These are phyloP conservation scores for Molorchus minor DNA, from an alignment of 2,888 invertebrate species.

Conservation along the genomic window DNA sequence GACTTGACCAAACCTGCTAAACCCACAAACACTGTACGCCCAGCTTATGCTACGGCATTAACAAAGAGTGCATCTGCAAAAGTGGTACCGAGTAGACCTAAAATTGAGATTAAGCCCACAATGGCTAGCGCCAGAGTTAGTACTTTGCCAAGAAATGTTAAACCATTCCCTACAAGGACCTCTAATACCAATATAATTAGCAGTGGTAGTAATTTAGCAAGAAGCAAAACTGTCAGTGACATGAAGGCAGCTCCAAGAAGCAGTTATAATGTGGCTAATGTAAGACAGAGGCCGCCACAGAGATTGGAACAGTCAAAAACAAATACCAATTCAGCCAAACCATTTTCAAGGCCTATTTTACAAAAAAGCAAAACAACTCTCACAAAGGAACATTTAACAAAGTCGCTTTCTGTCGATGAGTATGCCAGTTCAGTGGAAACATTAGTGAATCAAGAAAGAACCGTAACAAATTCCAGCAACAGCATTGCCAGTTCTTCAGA, in stretches of 20 bases:
- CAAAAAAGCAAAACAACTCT: constrained; percentile 51
- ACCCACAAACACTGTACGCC: constrained; percentile 45
- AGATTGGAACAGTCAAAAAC: constrained; percentile 3
- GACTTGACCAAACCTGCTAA: constrained; percentile 42
- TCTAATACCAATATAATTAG: background rate
- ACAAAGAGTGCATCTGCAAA: constrained; percentile 59
- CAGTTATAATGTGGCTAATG: constrained; percentile 25
- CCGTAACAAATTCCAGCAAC: constrained; percentile 53
- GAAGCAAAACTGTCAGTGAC: constrained; percentile 61
- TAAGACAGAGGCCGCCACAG: constrained; percentile 6
- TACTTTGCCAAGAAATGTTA: constrained; percentile 15
- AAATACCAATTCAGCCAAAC: background rate
- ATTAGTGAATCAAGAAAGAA: constrained; percentile 55
- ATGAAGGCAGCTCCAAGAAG: constrained; percentile 50
- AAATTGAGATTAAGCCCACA: constrained; percentile 48
- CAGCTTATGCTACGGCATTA: constrained; percentile 63
- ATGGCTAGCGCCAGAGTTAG: constrained; percentile 12
- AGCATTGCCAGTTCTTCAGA: constrained; percentile 67
- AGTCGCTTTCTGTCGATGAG: constrained; percentile 48
- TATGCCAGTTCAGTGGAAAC: constrained; percentile 59
- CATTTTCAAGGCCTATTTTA: constrained; percentile 24
- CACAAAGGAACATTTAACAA: constrained; percentile 47
- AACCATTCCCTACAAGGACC: constrained; percentile 5
- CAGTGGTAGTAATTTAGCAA: constrained; percentile 43
- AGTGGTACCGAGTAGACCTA: constrained; percentile 50